A percentile compares a stretch with the other conserved stretches of the same genome.
These are phyloP conservation scores for Gallinago nigripennis DNA, from an alignment of 2,797 vertebrate species.

Conservation along the genomic window DNA sequence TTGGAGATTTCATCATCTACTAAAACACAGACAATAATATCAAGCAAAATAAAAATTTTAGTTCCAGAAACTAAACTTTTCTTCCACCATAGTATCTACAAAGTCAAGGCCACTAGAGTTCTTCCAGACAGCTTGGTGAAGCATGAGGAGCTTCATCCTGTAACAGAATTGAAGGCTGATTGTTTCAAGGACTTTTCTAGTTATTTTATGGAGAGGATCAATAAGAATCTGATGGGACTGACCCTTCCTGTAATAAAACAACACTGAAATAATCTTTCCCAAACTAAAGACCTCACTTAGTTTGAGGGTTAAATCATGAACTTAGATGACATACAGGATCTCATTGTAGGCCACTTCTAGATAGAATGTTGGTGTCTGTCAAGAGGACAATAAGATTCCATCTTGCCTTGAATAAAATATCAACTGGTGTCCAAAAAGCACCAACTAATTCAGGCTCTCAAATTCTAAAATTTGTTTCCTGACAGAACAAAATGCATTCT, in stretches of 20 bases:
- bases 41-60: background rate
- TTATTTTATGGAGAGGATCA: background rate
- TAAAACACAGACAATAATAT: background rate
- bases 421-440: background rate
- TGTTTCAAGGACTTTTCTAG: background rate
- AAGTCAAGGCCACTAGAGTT: background rate
- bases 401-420: constrained; percentile 5
- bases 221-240: background rate
- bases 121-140: background rate
- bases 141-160: background rate
- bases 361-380: background rate
- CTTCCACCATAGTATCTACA: background rate
- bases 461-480: background rate
- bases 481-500: background rate
- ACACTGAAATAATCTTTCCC: background rate
- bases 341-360: background rate
- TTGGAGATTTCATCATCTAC: background rate
- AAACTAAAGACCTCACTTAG: background rate
- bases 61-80: background rate
- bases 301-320: background rate
- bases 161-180: background rate
- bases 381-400: background rate
- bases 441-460: background rate
- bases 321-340: background rate
- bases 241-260: background rate